Conservation (phyloP, 2,113 vertebrate genomes). For the Sminthopsis crassicaudata region DNA sequence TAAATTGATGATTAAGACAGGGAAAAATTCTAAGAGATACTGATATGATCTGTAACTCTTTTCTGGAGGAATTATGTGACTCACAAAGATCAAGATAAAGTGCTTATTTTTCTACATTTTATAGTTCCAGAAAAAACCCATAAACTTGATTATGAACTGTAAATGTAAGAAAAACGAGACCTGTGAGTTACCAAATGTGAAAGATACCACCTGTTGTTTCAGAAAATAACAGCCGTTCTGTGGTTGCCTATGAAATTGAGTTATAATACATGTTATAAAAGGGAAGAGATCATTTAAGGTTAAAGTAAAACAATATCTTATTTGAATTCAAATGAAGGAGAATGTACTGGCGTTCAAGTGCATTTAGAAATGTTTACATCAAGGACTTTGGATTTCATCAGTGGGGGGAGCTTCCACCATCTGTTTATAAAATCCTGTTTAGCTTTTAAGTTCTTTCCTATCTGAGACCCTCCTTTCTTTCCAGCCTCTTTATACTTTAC, state of each 20-base stretch:
- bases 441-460: not conserved
- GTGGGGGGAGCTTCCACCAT: not conserved
- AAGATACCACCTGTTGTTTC: conserved; percentile 39
- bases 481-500: not conserved
- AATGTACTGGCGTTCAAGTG: not conserved
- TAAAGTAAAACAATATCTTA: conserved; percentile 40
- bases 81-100: conserved; percentile 34
- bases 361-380: not conserved
- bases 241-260: not conserved
- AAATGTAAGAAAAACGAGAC: conserved; percentile 39
- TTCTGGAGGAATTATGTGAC: conserved; percentile 48
- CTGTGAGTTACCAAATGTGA: conserved; percentile 35
- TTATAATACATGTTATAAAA: conserved; percentile 44
- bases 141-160: conserved; percentile 32
- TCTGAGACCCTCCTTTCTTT: not conserved
- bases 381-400: not conserved
- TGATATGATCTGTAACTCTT: conserved; percentile 43
- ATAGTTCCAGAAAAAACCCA: conserved; percentile 48
- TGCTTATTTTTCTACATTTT: conserved; percentile 51
- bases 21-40: conserved; percentile 39
- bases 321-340: conserved; percentile 9
- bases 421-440: not conserved
- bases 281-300: not conserved
- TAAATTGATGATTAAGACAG: conserved; percentile 55
- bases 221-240: not conserved